Evolutionary conservation across 2,888 invertebrate species (phyloP), one percentile per base, ranked within the genome.

Genomic region (Oscheius myriophilus): DNA sequence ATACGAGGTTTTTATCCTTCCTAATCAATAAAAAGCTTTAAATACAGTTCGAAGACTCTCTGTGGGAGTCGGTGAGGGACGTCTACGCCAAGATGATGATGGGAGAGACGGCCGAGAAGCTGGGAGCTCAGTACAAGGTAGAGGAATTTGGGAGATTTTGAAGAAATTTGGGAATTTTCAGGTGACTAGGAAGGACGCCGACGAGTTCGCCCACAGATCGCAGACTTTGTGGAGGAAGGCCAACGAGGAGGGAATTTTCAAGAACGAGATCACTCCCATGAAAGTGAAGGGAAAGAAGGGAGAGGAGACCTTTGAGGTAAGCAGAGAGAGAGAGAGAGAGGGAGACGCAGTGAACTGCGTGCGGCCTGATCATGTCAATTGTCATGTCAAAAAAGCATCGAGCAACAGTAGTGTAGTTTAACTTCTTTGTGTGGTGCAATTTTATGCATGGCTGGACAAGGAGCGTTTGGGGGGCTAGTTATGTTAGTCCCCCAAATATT

Each of bases 101-200:
- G 97, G 96, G 94, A 4, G 88, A 95, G 86, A 97, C 97, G 0
- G 95, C 95, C 0, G 95, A 95, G 89, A 95, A 95, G 87, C 90
- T 96, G 52, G 95, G 94, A 0, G 93, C 91, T 65, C 91, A 95
- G 87, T 94, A 91, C 86, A 91, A 92, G 61, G 89, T 66, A 14
- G 25, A 16, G 7, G 4, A 2, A n/a, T 6, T 42, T 57, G 42
- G 16, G 4, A 41, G 12, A 14, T 25, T 25, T 14, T 55, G 12
- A 16, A 16, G 16, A 41, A 18, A 42, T 42, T 39, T 54, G 14
- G 25, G 21, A n/a, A n/a, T n/a, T n/a, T 58, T 23, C n/a, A 92
- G 61, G 89, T 96, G 57, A 91, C 92, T 2, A 90, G 93, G 70
- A 92, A 92, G 74, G 93, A 93, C 80, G 92, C 93, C 59, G 96